These are phyloP conservation scores for Blastobasis adustella DNA, from an alignment of 2,888 invertebrate genomes.

Conservation along the genomic window DNA sequence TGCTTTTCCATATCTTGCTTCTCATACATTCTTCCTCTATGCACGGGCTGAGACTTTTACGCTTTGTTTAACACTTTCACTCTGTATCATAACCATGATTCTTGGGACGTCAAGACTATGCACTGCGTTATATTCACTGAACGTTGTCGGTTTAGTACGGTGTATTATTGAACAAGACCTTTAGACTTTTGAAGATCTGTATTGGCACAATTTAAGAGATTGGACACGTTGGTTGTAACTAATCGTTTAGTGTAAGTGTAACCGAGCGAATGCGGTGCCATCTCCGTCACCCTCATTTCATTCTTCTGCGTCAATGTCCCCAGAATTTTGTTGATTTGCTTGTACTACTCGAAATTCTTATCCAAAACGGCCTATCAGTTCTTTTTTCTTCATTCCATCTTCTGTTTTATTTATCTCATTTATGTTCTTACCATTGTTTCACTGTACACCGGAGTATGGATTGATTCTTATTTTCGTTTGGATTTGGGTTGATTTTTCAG, in stretches of 20 bases:
- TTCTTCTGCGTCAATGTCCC: constrained; percentile 51
- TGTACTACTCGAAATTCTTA: constrained; percentile 60
- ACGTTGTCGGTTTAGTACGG: constrained; percentile 45
- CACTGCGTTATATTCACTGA: constrained; percentile 59
- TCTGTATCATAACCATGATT: constrained; percentile 60
- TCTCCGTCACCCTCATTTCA: constrained; percentile 47
- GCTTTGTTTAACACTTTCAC: constrained; percentile 68
- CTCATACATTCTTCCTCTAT: constrained; percentile 65
- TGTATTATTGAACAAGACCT: constrained; percentile 12
- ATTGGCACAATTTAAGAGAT: constrained; percentile 51
- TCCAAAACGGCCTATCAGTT: constrained; percentile 77
- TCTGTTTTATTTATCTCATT: constrained; percentile 51
- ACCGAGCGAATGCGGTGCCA: constrained; percentile 36
- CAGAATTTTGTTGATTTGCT: constrained; percentile 60
- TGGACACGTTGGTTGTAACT: constrained; percentile 35
- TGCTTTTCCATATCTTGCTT: constrained; percentile 72
- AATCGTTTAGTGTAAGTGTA: constrained; percentile 38
- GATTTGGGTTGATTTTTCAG: constrained; percentile 47
- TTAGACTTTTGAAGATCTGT: constrained; percentile 20
- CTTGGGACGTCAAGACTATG: constrained; percentile 54
- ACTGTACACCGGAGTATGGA: constrained; percentile 42
- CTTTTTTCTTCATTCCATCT: constrained; percentile 55
- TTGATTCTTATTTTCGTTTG: constrained; percentile 28
- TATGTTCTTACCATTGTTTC: constrained; percentile 57
- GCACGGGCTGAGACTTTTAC: constrained; percentile 69